Conservation (phyloP, 2,797 vertebrate species). For the Taeniopygia guttata region DNA sequence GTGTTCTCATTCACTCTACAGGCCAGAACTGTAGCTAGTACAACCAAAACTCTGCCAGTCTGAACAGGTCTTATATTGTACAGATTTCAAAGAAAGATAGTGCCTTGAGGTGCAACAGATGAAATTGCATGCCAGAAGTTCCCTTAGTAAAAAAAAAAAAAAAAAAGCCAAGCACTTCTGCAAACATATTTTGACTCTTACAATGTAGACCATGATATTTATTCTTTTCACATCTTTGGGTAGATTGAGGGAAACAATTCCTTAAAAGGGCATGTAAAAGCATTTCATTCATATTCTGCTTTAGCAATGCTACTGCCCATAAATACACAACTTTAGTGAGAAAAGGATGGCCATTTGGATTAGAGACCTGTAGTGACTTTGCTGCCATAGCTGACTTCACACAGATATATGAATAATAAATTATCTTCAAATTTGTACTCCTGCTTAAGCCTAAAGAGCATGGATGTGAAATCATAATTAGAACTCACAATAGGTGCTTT, state of each 20-base stretch:
- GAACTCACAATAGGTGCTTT: background rate
- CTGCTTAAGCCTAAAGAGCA: background rate
- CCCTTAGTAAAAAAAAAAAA: background rate
- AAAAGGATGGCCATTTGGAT: background rate
- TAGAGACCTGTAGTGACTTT: background rate
- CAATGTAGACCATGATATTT: background rate
- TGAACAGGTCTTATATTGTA: slow-evolving; percentile 23
- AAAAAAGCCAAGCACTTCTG: background rate
- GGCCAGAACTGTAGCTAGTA: background rate
- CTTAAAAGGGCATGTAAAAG: background rate
- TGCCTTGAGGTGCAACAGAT: slow-evolving; percentile 13
- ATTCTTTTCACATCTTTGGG: background rate
- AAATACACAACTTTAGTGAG: background rate
- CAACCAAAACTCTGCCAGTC: background rate
- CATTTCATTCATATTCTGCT: background rate
- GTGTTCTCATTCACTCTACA: background rate
- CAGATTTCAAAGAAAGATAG: slow-evolving; percentile 42
- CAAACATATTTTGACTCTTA: background rate
- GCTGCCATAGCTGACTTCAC: background rate
- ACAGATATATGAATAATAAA: background rate
- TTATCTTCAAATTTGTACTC: background rate
- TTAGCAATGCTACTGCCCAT: background rate
- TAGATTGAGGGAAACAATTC: background rate
- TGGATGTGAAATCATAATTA: background rate
- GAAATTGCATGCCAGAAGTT: slow-evolving; percentile 36